Conservation (phyloP, 2,888 invertebrate species). For the Esperia sulphurella region DNA sequence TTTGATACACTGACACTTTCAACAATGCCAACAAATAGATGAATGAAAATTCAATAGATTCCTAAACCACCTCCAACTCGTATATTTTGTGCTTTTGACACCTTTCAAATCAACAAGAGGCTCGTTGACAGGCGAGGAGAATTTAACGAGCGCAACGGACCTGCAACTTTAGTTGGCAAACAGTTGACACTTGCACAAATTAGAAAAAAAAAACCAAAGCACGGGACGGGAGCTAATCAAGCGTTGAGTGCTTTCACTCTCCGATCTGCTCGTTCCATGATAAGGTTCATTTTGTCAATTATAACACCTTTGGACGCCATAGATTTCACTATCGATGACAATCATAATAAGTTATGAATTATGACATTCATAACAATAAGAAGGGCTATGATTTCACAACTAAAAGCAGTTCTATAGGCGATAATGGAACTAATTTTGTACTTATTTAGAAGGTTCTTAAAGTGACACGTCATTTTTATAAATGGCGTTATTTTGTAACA, state of each 20-base stretch:
- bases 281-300: constrained; percentile 35
- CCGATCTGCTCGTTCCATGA: constrained; percentile 33
- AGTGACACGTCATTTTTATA: too few species aligned
- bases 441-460: too few species aligned
- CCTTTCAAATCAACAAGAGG: neutral
- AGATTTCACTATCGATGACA: constrained; percentile 24
- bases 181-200: constrained; percentile 48
- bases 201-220: constrained; percentile 23
- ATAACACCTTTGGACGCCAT: constrained; percentile 17
- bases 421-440: too few species aligned
- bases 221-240: constrained; percentile 40
- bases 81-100: neutral
- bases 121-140: constrained; percentile 25
- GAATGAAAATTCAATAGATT: too few species aligned
- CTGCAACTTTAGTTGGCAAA: constrained; percentile 44
- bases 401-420: too few species aligned
- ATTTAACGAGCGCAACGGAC: constrained; percentile 35
- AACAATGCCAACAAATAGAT: too few species aligned
- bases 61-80: too few species aligned
- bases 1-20: too few species aligned
- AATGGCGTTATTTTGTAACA: too few species aligned
- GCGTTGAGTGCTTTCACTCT: constrained; percentile 68
- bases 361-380: neutral
- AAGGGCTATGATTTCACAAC: neutral
- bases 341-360: too few species aligned